Base-by-base conservation (phyloP, 2,797 vertebrate genomes). In the Peromyscus eremicus region DNA sequence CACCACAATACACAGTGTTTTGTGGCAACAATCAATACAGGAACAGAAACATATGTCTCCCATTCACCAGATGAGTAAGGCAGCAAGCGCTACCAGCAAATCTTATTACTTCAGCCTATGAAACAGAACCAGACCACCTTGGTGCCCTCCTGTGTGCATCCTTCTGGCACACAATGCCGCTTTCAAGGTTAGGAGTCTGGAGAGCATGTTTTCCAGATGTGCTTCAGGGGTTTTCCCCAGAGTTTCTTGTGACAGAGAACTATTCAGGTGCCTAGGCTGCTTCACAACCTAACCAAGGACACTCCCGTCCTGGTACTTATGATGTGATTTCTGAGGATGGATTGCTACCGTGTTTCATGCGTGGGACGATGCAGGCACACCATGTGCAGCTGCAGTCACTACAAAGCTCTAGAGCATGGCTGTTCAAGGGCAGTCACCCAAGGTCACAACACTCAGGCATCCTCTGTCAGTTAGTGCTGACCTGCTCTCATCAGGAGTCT, bases 401-500 rank as follows among this genome's bases (percentile, higher is more conserved):
- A 88, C 46, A 87, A 92, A 95, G 84, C 60, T 88, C 55, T 71
- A 88, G 82, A 43, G 52, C 82, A 4, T 46, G 75, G 71, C 88
- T 81, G 79, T 64, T 92, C 84, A 27, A 93, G 91, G 81, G 80
- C 71, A 76, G 60, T 27, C 92, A 90, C 46, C 34, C 95, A 71
- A 92, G 94, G 75, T 77, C 92, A 10, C 23, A 40, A 43, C 43
- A 68, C n/a, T 57, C 49, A 77, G 19, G 76, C 37, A 75, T 8
- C 83, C 27, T 55, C 75, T 32, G 55, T 82, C 1, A 0, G 55
- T 82, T 1, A 0, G 75, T 16, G 3, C 37, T 25, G 29, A 73
- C 82, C 89, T 96, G 52, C 88, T 77, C 68, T 84, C 90, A 52
- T 46, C 71, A 32, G 89, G 40, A 93, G 13, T 86, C 89, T 37